Evolutionary conservation across 2,113 vertebrate species (phyloP).

Genomic region (Saimiri boliviensis): DNA sequence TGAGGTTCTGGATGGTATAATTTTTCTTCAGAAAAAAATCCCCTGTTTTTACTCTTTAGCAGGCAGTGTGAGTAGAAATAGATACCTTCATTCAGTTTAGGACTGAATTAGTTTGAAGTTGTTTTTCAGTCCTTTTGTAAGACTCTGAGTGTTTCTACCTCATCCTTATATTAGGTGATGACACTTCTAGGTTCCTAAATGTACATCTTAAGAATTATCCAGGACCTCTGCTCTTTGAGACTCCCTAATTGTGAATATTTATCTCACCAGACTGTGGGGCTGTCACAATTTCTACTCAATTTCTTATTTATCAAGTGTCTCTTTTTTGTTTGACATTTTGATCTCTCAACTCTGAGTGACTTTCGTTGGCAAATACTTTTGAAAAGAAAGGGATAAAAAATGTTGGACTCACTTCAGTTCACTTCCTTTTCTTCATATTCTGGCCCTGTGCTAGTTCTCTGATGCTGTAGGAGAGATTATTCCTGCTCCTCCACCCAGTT

Average conservation of each 20-base stretch:
- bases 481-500: not conserved
- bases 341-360: not conserved
- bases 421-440: not conserved
- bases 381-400: not conserved
- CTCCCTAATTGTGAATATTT: not conserved
- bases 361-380: conserved; percentile 7
- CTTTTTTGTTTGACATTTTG: not conserved
- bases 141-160: not conserved
- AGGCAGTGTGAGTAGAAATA: not conserved
- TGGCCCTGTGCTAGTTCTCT: not conserved
- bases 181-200: not conserved
- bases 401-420: not conserved
- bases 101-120: not conserved
- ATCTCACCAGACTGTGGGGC: not conserved
- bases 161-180: not conserved
- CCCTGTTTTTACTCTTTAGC: not conserved
- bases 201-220: not conserved
- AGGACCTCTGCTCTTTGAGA: not conserved
- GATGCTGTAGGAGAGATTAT: not conserved
- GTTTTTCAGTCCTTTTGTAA: not conserved
- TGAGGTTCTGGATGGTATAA: not conserved
- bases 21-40: not conserved
- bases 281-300: conserved; percentile 6
- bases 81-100: not conserved
- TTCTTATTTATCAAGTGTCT: not conserved